Base-by-base conservation (phyloP, 2,797 vertebrate genomes). In the Triplophysa yarkandensis region DNA sequence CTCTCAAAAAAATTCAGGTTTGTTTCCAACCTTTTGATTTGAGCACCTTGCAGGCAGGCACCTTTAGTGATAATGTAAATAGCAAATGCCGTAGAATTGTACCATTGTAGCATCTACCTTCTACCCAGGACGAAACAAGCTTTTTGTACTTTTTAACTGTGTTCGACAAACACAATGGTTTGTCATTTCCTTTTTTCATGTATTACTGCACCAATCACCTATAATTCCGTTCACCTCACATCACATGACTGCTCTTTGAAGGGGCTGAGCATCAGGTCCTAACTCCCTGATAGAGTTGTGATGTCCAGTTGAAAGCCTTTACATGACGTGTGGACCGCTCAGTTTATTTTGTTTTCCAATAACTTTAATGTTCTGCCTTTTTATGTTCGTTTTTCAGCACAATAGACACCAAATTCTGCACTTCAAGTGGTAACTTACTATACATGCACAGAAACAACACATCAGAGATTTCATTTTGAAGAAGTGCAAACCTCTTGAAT, bases 91-190 rank as follows among this genome's bases (percentile, higher is more conserved):
- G 70, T 77, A 72, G 77, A 80, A 76, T 78, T 84, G 77, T 83
- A 74, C 78, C 27, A 55, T 83, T 85, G 86, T 87, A 86, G 85
- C 85, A 81, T 80, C 74, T 82, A 36, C 85, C 78, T n/a, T n/a
- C n/a, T 68, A 79, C 70, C 46, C 70, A 80, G 62, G 71, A 55
- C 39, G 39, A 54, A 36, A 64, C 61, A 27, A 54, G 50, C 64
- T 68, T 46, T 75, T 76, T 76, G 52, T 64, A 60, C 25, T 50
- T 54, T 76, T 28, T 71, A 76, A 74, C 79, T 83, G n/a, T 65
- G 68, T 71, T 61, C 81, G 44, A 63, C 75, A 69, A 75, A 68
- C 44, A 68, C 76, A 77, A 65, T 71, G 58, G 11, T 80, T 75
- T 70, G 39, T 50, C 46, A 48, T 44, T 60, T 79, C 73, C 21